Conservation (phyloP, 2,113 vertebrate genomes). For the Ptilonorhynchus violaceus region DNA sequence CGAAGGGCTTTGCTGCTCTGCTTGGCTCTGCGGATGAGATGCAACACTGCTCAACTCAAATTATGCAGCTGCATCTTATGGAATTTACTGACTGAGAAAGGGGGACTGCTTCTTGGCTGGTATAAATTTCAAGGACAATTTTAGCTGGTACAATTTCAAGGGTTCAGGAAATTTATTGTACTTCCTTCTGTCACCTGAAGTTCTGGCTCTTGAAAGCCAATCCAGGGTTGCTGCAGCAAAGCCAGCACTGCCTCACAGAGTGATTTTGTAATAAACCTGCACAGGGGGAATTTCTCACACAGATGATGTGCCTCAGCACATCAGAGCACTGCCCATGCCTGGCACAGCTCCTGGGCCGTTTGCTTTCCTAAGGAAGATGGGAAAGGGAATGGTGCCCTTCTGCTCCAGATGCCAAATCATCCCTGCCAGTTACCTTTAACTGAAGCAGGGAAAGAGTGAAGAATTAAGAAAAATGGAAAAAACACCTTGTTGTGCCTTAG, state of each 20-base stretch:
- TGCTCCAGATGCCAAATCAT: neutral
- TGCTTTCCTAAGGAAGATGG: neutral
- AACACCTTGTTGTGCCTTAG: neutral
- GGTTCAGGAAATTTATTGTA: neutral
- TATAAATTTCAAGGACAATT: neutral
- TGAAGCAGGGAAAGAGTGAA: neutral
- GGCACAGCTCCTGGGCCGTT: neutral
- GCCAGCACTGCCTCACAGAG: neutral
- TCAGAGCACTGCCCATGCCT: neutral
- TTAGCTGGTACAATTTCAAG: neutral
- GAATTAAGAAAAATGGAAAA: neutral
- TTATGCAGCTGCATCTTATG: neutral
- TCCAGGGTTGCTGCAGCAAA: accelerated
- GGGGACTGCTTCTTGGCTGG: neutral
- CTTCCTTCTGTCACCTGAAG: neutral
- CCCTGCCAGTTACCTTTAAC: neutral
- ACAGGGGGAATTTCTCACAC: neutral
- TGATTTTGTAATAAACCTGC: neutral
- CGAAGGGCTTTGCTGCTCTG: neutral
- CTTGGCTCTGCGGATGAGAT: neutral
- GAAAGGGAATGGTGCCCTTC: neutral
- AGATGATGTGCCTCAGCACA: accelerated
- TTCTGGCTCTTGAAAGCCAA: neutral
- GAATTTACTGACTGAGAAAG: neutral
- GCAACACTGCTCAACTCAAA: neutral